These are phyloP conservation scores for Psylliodes chrysocephalus DNA, from an alignment of 2,888 invertebrate genomes.

Conservation along the genomic window DNA sequence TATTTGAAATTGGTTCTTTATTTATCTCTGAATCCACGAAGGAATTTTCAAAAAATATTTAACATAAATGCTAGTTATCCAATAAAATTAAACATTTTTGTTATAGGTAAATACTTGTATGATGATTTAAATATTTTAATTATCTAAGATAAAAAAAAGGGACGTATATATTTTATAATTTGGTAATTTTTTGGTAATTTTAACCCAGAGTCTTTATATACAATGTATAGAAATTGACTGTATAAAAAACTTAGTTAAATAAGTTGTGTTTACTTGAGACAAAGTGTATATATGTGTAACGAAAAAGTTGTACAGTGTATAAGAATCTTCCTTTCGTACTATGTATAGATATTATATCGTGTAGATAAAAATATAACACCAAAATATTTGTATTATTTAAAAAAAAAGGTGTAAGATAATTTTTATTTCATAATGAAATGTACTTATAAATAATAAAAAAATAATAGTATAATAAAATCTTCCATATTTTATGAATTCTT, in stretches of 20 bases:
- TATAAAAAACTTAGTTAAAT: slow-evolving; percentile 45
- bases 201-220: slow-evolving; percentile 36
- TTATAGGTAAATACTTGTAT: too few relatives aligned
- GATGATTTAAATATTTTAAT: too few relatives aligned
- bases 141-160: too few relatives aligned
- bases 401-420: slow-evolving; percentile 8
- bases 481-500: slow-evolving; percentile 21
- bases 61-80: too few relatives aligned
- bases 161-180: too few relatives aligned
- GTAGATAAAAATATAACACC: slow-evolving; percentile 25
- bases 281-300: slow-evolving; percentile 3
- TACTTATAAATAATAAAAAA: slow-evolving; percentile 21
- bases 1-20: too few relatives aligned
- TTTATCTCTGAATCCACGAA: too few relatives aligned
- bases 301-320: slow-evolving; percentile 35
- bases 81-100: too few relatives aligned
- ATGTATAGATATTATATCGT: slow-evolving; percentile 25
- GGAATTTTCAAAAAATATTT: too few relatives aligned
- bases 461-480: slow-evolving; percentile 28
- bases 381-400: slow-evolving; percentile 24
- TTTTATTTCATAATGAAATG: slow-evolving; percentile 38
- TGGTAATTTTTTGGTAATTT: slow-evolving; percentile 13
- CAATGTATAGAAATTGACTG: slow-evolving; percentile 44
- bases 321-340: slow-evolving; percentile 37
- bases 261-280: slow-evolving; percentile 35